These are phyloP conservation scores for Ammospiza nelsoni DNA, from an alignment of 2,113 vertebrate species.

Conservation along the genomic window DNA sequence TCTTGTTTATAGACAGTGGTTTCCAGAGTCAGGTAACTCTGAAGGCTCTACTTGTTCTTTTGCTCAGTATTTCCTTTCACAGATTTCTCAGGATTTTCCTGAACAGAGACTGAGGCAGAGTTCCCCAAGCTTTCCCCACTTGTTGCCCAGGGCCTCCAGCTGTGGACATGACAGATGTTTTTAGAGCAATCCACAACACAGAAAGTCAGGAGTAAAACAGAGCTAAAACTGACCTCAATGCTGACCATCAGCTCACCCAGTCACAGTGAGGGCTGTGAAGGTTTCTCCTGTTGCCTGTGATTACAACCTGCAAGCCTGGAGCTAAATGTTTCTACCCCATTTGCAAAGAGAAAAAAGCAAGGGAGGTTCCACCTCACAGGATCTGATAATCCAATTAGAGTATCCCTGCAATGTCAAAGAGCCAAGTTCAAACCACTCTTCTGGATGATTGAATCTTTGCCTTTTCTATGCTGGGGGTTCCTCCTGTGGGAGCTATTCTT, in stretches of 20 bases:
- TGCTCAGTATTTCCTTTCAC: neutral
- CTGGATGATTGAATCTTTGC: conserved; percentile 49
- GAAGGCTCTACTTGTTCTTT: neutral
- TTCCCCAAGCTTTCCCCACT: neutral
- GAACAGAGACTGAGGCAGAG: neutral
- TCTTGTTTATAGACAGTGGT: neutral
- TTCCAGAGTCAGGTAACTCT: neutral
- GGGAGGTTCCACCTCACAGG: neutral
- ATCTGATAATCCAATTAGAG: conserved; percentile 53
- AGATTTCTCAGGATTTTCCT: neutral
- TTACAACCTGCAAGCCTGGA: neutral
- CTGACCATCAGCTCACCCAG: neutral
- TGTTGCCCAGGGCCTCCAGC: neutral
- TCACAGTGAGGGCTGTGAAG: neutral
- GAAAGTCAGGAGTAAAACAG: neutral
- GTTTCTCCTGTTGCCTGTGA: neutral
- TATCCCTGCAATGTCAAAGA: conserved; percentile 14
- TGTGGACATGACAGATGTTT: neutral
- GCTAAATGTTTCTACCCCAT: neutral
- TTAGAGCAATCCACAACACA: neutral
- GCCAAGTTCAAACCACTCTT: conserved; percentile 24
- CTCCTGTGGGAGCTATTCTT: conserved; percentile 37
- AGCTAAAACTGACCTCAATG: neutral
- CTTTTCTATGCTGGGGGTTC: neutral
- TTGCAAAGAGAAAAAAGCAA: neutral